Evolutionary conservation across 1,140 invertebrate species (phyloP).

Genomic region (Drosophila trapezifrons): DNA sequence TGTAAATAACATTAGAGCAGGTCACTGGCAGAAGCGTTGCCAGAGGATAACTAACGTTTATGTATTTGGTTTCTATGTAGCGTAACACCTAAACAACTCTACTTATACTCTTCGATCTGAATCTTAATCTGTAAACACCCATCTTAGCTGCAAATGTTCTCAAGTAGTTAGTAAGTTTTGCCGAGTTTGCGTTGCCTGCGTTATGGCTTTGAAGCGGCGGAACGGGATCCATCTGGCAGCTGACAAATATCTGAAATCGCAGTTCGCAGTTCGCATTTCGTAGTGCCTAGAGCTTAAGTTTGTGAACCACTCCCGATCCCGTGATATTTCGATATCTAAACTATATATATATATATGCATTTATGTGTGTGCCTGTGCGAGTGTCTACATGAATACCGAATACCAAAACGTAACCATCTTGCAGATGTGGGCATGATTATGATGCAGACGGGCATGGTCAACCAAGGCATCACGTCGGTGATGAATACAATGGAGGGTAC

Average conservation of each 20-base stretch:
- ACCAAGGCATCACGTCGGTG: slow-evolving; percentile 90
- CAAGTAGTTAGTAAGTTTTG: slow-evolving; percentile 80
- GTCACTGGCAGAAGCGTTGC: slow-evolving; percentile 29
- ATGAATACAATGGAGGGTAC: slow-evolving; percentile 92
- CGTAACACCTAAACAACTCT: slow-evolving; percentile 35
- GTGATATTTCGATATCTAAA: slow-evolving; percentile 14
- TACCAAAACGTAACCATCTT: slow-evolving; percentile 85
- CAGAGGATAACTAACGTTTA: slow-evolving; percentile 45
- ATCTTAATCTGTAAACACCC: slow-evolving; percentile 45
- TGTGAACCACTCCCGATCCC: slow-evolving; percentile 33
- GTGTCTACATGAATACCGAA: slow-evolving; percentile 60
- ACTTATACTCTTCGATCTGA: slow-evolving; percentile 38
- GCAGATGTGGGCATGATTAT: slow-evolving; percentile 97
- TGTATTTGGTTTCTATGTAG: slow-evolving; percentile 62
- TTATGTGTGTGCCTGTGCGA: slow-evolving; percentile 39
- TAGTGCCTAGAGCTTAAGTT: slow-evolving; percentile 52
- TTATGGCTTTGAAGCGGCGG: slow-evolving; percentile 54
- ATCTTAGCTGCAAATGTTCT: slow-evolving; percentile 68
- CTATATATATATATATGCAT: slow-evolving; percentile 22
- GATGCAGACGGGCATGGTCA: slow-evolving; percentile 96
- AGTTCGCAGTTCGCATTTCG: slow-evolving; percentile 18
- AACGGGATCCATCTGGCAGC: slow-evolving; percentile 35
- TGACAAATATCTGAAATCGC: slow-evolving; percentile 25
- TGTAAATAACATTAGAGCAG: slow-evolving; percentile 69
- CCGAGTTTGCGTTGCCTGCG: slow-evolving; percentile 65